Percentiles rank a stretch among this genome's conserved stretches.
Conservation (phyloP, 1,140 invertebrate species). For the Bursaphelenchus mucronatus region DNA sequence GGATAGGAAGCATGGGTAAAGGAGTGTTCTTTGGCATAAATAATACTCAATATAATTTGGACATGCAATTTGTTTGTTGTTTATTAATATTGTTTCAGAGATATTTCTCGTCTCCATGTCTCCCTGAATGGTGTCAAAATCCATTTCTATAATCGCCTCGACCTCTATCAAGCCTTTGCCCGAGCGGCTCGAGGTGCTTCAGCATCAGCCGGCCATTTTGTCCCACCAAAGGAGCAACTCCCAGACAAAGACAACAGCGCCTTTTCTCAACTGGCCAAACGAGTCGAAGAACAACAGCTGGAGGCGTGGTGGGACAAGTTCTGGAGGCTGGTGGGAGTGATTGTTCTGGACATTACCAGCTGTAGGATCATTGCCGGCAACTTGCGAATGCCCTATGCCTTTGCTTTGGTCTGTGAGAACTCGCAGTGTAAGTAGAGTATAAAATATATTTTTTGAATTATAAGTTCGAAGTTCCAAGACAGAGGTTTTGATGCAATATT, state of each 20-base stretch:
- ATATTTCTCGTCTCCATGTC: constrained; percentile 81
- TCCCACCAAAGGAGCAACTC: constrained; percentile 62
- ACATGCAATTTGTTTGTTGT: constrained; percentile 1
- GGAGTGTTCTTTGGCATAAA: neutral
- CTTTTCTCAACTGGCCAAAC: constrained; percentile 17
- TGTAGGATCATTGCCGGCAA: constrained; percentile 94
- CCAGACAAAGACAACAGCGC: constrained; percentile 46
- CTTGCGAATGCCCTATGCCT: constrained; percentile 81
- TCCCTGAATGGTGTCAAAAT: constrained; percentile 92
- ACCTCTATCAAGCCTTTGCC: constrained; percentile 80
- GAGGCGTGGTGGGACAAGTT: constrained; percentile 68
- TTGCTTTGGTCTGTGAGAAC: constrained; percentile 80
- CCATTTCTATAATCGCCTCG: constrained; percentile 88
- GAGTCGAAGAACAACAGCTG: constrained; percentile 24
- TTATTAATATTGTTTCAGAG: constrained; percentile 71
- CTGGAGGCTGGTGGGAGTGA: constrained; percentile 91
- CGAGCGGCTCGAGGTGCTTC: constrained; percentile 67
- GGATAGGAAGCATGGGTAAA: too few species aligned
- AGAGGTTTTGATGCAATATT: neutral
- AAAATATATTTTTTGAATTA: constrained; percentile 3
- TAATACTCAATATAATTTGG: neutral
- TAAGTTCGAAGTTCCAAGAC: too few species aligned
- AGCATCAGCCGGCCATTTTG: neutral
- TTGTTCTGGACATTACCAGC: constrained; percentile 84
- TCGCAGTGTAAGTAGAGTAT: constrained; percentile 33